A percentile compares a stretch with the other conserved stretches of the same genome.
These are phyloP conservation scores for Eilema griseolum DNA, from an alignment of 2,888 invertebrate genomes.

Conservation along the genomic window DNA sequence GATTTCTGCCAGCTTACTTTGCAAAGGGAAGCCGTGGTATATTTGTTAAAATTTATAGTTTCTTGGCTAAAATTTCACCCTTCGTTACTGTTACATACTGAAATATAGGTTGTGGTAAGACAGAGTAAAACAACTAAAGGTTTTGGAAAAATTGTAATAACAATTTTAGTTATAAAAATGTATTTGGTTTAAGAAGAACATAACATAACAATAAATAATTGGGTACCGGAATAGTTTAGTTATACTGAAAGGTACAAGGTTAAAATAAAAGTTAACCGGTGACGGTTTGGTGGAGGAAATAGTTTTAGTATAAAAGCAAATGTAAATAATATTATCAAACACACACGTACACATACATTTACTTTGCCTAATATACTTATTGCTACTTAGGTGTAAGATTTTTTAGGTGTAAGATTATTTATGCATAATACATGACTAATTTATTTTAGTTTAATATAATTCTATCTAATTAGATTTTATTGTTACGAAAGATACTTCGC, in stretches of 20 bases:
- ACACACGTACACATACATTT: no score
- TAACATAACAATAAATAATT: neutral
- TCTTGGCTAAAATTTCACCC: no score
- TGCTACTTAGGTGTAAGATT: no score
- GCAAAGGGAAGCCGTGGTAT: no score
- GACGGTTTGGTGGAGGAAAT: constrained; percentile 42
- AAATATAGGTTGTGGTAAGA: constrained; percentile 2
- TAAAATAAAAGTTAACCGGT: constrained; percentile 28
- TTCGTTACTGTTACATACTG: neutral
- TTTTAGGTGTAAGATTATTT: no score
- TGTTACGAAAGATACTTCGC: neutral
- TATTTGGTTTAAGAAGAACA: neutral
- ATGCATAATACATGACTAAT: no score
- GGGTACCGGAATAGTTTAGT: neutral
- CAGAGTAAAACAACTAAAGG: neutral
- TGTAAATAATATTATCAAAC: neutral
- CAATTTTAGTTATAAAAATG: neutral
- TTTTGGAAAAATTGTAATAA: neutral
- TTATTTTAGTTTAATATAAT: no score
- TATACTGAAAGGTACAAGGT: neutral
- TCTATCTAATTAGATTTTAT: no score
- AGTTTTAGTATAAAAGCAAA: neutral
- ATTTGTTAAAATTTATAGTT: no score
- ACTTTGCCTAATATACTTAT: no score
- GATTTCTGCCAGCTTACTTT: no score